Evolutionary conservation across 2,797 vertebrate genomes (phyloP), one percentile per base, ranked within the genome.

Genomic region (Taeniopygia guttata): DNA sequence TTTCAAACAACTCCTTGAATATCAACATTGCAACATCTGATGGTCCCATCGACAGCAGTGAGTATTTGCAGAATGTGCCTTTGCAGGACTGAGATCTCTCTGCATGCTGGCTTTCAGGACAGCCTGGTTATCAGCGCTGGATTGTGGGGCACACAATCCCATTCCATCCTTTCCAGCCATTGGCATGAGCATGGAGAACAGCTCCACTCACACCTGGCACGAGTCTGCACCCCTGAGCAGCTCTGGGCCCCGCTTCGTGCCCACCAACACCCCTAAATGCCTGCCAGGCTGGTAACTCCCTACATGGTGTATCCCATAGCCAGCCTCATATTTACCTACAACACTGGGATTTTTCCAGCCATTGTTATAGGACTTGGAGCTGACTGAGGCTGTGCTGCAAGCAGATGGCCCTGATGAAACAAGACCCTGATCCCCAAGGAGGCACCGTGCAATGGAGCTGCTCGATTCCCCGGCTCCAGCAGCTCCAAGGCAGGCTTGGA

Each of bases 321-420:
- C 40, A 77, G 26, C 42, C 21, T 84, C 70, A 2, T 52, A 77
- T 84, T 95, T 86, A 84, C 88, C 85, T 90, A 56, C 72, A 84
- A n/a, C 34, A 7, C 56, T 63, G 3, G 0, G 13, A 27, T 59
- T 81, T 90, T 56, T 70, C 79, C 74, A 78, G 66, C 77, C 86
- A 46, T 54, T 75, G 76, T 49, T 93, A 34, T 7, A 88, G 40
- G 90, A 69, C 54, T 79, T 27, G 84, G 90, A 92, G 90, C 92
- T 36, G 86, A 54, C 46, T 67, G 90, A 72, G 76, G 51, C 66
- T 46, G 85, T 40, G 58, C 3, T 68, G 90, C 66, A 58, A 90
- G 93, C 96, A 96, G 94, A 96, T 94, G 96, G 95, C 77, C 92
- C 70, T 11, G 88, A 68, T 52, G 95, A 90, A 96, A 93, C 69